Evolutionary conservation across 2,797 vertebrate genomes (phyloP).

Genomic region (Poecilia gillii): DNA sequence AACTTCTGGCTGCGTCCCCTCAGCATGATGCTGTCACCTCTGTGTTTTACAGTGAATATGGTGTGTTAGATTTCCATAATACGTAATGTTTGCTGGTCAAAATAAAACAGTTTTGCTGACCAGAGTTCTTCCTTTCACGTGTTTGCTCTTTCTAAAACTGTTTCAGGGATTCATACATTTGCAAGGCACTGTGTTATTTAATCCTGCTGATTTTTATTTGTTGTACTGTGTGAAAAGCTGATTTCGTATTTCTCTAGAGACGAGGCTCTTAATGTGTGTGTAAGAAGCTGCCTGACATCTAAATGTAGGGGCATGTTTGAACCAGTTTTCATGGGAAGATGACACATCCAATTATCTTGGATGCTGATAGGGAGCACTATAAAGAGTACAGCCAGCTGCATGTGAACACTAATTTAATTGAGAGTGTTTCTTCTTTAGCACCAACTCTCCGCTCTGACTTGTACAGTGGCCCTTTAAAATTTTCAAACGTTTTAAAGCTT

Average conservation of each 20-base stretch:
- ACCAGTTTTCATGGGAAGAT: not conserved
- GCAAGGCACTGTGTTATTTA: not conserved
- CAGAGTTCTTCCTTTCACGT: not conserved
- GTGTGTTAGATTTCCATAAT: not conserved
- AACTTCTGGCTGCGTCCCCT: not conserved
- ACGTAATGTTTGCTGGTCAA: not conserved
- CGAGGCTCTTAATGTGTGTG: not conserved
- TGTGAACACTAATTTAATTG: not conserved
- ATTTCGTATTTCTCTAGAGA: not conserved
- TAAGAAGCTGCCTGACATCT: not conserved
- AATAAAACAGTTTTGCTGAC: not conserved
- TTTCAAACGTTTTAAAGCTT: not conserved
- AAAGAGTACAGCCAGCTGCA: not conserved
- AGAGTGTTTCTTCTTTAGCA: not conserved
- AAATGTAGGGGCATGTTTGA: not conserved
- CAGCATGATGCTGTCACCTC: not conserved
- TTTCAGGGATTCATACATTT: not conserved
- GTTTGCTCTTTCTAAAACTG: not conserved
- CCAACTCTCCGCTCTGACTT: too few relatives aligned
- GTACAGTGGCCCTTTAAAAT: too few relatives aligned
- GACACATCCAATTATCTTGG: not conserved
- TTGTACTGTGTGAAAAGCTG: not conserved
- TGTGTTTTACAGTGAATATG: not conserved
- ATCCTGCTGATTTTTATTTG: not conserved
- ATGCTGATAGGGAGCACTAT: not conserved